phyloP scores from a whole-genome alignment of 2,113 vertebrate species.

The Anseranas semipalmata region DNA sequence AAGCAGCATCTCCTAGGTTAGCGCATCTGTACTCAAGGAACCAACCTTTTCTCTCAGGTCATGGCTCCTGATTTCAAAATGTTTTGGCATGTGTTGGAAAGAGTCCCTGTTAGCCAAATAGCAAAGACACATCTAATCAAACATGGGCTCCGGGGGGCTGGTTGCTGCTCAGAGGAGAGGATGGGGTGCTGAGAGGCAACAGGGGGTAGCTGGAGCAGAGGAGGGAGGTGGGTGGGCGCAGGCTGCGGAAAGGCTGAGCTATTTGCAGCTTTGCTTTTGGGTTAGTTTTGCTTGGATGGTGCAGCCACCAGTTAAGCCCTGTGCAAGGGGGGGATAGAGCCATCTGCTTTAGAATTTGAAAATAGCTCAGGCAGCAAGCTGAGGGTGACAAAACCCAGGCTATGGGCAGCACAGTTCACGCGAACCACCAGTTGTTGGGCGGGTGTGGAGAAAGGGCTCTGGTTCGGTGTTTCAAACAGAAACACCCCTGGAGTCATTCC shows the following conservation, averaged over 20 bases:
- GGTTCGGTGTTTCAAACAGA: not conserved
- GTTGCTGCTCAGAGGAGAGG: not conserved
- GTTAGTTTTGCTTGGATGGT: not conserved
- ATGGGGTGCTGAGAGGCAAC: not conserved
- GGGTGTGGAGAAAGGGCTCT: not conserved
- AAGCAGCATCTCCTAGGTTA: not conserved
- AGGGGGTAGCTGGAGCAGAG: not conserved
- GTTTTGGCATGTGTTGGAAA: rapidly evolving
- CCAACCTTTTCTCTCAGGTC: not conserved
- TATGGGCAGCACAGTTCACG: not conserved
- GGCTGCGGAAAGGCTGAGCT: not conserved
- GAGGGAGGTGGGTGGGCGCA: not conserved
- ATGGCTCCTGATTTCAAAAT: not conserved
- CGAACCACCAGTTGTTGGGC: not conserved
- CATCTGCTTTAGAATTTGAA: constrained; percentile 19
- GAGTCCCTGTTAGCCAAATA: not conserved
- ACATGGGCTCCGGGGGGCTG: not conserved
- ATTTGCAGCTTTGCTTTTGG: not conserved
- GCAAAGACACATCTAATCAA: not conserved
- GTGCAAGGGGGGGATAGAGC: not conserved
- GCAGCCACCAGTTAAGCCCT: not conserved
- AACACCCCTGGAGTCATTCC: not conserved
- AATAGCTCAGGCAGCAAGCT: not conserved
- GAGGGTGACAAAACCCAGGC: not conserved
- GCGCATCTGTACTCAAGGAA: not conserved